Conservation (phyloP, 53 echinoderm and acorn worm genomes). For the Antedon mediterranea region DNA sequence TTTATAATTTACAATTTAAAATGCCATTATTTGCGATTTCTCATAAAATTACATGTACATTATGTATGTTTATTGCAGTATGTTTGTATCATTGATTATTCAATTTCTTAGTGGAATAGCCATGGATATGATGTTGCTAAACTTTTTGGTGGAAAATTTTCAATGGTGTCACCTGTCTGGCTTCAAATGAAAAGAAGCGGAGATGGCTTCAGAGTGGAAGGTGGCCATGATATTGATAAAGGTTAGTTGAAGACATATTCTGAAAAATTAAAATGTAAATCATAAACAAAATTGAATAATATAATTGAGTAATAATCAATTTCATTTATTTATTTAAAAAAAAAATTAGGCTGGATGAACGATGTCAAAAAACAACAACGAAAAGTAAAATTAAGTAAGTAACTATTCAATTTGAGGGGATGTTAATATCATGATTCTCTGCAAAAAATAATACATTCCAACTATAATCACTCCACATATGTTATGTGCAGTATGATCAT, state of each 20-base stretch:
- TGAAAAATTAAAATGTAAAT: too few species aligned
- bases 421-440: too few species aligned
- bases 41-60: too few species aligned
- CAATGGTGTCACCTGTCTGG: conserved; percentile 85
- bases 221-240: conserved; percentile 96
- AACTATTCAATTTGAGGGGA: too few species aligned
- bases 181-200: conserved; percentile 55
- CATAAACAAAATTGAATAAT: too few species aligned
- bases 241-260: too few species aligned
- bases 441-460: too few species aligned
- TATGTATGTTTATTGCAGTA: neutral
- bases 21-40: too few species aligned
- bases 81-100: neutral
- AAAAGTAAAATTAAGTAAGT: conserved; percentile 59
- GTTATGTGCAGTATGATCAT: too few species aligned
- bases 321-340: too few species aligned
- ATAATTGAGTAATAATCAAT: neutral
- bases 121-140: conserved; percentile 95
- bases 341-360: conserved; percentile 64
- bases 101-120: conserved; percentile 65
- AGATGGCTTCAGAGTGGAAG: conserved; percentile 35
- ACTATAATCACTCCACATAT: too few species aligned
- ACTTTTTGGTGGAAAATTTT: conserved; percentile 86
- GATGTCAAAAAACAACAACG: conserved; percentile 74
- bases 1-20: too few species aligned